phyloP scores from a whole-genome alignment of 2,888 invertebrate species.

The Dendrolimus pini region DNA sequence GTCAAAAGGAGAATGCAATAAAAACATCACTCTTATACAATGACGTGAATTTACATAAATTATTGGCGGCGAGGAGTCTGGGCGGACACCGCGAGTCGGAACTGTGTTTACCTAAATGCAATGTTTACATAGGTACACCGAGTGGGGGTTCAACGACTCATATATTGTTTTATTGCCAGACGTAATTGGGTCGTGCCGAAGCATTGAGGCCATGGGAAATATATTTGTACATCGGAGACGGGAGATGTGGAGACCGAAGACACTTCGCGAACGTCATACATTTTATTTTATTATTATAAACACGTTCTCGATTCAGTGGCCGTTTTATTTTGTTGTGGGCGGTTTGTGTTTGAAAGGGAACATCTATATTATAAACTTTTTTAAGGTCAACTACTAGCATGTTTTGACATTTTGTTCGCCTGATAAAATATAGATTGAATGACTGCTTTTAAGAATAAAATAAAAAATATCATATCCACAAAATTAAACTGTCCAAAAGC shows the following conservation, averaged over 20 bases:
- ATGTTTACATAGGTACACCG: constrained; percentile 62
- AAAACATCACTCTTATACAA: constrained; percentile 68
- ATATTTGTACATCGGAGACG: constrained; percentile 38
- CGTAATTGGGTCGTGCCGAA: constrained; percentile 66
- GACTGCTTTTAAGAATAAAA: neutral
- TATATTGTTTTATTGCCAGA: constrained; percentile 67
- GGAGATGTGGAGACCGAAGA: constrained; percentile 26
- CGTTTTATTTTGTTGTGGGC: constrained; percentile 9
- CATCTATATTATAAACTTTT: neutral
- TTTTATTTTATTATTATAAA: constrained; percentile 23
- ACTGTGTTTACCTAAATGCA: constrained; percentile 56
- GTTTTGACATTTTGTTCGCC: neutral
- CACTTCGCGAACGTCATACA: constrained; percentile 28
- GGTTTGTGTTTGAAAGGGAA: constrained; percentile 11
- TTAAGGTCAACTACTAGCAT: neutral
- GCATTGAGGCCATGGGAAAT: constrained; percentile 52
- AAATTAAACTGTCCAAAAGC: too few relatives aligned
- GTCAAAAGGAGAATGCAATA: constrained; percentile 67
- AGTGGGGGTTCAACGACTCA: constrained; percentile 65
- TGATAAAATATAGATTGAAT: neutral
- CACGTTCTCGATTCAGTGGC: constrained; percentile 20
- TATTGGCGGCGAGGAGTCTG: constrained; percentile 65
- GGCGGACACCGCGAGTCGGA: constrained; percentile 24
- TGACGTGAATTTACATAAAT: constrained; percentile 74
- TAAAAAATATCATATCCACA: too few relatives aligned